Evolutionary conservation across 1,140 invertebrate species (phyloP).

Genomic region (Drosophila pachea): DNA sequence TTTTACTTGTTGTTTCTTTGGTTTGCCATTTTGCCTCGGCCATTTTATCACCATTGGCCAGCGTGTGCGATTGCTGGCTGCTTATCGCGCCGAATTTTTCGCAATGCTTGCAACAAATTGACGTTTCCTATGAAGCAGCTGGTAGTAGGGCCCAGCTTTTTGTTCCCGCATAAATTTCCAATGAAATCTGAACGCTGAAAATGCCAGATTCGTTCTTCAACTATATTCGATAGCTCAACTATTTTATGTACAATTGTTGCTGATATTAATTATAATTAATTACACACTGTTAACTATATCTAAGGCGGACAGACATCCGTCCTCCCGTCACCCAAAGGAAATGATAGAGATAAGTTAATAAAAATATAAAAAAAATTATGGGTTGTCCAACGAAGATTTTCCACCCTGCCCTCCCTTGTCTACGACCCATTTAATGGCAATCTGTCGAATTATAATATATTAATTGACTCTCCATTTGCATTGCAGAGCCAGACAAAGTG

Average conservation of each 20-base stretch:
- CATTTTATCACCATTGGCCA: slow-evolving; percentile 60
- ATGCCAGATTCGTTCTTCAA: not conserved
- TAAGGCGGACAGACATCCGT: no score
- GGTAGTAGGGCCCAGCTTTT: slow-evolving; percentile 27
- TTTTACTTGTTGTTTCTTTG: slow-evolving; percentile 21
- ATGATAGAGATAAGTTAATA: no score
- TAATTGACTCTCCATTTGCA: slow-evolving; percentile 27
- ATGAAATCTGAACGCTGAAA: slow-evolving; percentile 13
- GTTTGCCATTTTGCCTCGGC: slow-evolving; percentile 36
- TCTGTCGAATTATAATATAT: not conserved
- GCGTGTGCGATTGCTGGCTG: slow-evolving; percentile 15
- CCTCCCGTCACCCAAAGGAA: no score
- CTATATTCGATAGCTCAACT: no score
- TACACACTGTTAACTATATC: no score
- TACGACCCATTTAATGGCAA: not conserved
- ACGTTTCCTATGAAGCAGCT: slow-evolving; percentile 58
- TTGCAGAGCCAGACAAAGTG: slow-evolving; percentile 74
- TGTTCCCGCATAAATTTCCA: slow-evolving; percentile 15
- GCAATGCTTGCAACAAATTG: slow-evolving; percentile 65
- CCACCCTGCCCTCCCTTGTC: not conserved
- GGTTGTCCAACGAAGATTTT: no score
- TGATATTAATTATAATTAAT: not conserved
- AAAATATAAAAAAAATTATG: no score
- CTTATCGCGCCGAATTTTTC: slow-evolving; percentile 70
- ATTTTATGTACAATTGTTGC: slow-evolving; percentile 3